phyloP scores from a whole-genome alignment of 2,888 invertebrate species.

The Pteria penguin region DNA sequence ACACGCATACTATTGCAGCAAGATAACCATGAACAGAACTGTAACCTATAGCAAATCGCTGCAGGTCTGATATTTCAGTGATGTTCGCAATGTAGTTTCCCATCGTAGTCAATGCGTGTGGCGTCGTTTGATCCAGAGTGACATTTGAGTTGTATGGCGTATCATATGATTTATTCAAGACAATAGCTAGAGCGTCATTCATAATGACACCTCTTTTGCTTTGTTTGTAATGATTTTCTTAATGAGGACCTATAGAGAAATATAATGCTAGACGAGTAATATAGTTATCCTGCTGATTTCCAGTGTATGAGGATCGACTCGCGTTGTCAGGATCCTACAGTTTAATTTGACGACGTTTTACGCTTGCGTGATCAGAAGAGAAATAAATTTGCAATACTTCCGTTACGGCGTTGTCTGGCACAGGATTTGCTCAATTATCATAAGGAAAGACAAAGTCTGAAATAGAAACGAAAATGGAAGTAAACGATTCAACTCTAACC shows the following conservation, averaged over 20 bases:
- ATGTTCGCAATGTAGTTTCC: conserved; percentile 9
- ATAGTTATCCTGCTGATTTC: background rate
- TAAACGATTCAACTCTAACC: too few relatives aligned
- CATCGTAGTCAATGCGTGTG: background rate
- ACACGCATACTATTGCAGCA: conserved; percentile 91
- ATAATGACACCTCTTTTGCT: background rate
- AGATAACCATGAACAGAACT: conserved; percentile 88
- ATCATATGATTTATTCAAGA: background rate
- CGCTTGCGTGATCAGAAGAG: background rate
- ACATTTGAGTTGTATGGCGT: background rate
- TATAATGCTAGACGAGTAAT: background rate
- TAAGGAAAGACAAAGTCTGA: too few relatives aligned
- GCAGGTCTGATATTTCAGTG: conserved; percentile 46
- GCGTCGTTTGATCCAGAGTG: background rate
- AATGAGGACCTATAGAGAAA: background rate
- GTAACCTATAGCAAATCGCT: conserved; percentile 62
- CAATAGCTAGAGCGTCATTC: background rate
- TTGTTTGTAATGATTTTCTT: background rate
- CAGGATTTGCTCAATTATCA: too few relatives aligned
- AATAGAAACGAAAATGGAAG: too few relatives aligned
- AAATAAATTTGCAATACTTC: background rate
- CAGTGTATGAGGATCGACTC: background rate
- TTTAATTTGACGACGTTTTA: background rate
- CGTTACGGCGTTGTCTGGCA: background rate
- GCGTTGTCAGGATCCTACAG: background rate